Evolutionary conservation across 2,888 invertebrate genomes (phyloP).

Genomic region (Catocala nupta): DNA sequence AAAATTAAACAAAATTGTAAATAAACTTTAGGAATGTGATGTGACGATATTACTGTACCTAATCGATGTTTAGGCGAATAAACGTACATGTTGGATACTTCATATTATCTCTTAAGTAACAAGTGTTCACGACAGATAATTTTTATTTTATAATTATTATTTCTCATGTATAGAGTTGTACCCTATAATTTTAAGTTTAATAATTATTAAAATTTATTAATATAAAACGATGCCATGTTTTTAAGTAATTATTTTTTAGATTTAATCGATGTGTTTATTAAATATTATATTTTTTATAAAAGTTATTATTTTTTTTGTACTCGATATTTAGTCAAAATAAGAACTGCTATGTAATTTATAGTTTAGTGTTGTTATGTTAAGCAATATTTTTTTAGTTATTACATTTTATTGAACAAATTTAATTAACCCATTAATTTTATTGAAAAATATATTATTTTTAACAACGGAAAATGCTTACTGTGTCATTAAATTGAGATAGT

Average conservation of each 20-base stretch:
- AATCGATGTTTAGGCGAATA: slow-evolving; percentile 75
- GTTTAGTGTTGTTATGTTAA: slow-evolving; percentile 84
- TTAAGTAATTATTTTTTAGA: slow-evolving; percentile 79
- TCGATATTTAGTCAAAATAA: slow-evolving; percentile 75
- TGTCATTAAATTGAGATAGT: slow-evolving; percentile 85
- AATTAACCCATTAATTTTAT: slow-evolving; percentile 74
- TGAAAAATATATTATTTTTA: slow-evolving; percentile 68
- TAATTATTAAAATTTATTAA: slow-evolving; percentile 60
- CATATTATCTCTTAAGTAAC: slow-evolving; percentile 49
- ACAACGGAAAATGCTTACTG: slow-evolving; percentile 86
- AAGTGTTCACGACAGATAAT: slow-evolving; percentile 66
- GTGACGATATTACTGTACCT: slow-evolving; percentile 79
- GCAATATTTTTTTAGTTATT: slow-evolving; percentile 70
- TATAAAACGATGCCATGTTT: slow-evolving; percentile 85
- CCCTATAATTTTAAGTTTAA: slow-evolving; percentile 52
- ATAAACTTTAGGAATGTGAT: slow-evolving; percentile 81
- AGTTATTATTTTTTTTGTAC: slow-evolving; percentile 83
- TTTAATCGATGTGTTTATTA: slow-evolving; percentile 81
- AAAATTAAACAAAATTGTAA: slow-evolving; percentile 68
- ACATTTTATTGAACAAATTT: slow-evolving; percentile 75
- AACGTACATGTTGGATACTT: slow-evolving; percentile 59
- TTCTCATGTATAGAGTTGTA: slow-evolving; percentile 58
- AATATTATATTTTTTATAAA: slow-evolving; percentile 85
- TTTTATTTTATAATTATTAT: slow-evolving; percentile 48
- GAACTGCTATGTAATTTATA: slow-evolving; percentile 79